Evolutionary conservation across 2,797 vertebrate genomes (phyloP).

Genomic region (Mareca penelope): DNA sequence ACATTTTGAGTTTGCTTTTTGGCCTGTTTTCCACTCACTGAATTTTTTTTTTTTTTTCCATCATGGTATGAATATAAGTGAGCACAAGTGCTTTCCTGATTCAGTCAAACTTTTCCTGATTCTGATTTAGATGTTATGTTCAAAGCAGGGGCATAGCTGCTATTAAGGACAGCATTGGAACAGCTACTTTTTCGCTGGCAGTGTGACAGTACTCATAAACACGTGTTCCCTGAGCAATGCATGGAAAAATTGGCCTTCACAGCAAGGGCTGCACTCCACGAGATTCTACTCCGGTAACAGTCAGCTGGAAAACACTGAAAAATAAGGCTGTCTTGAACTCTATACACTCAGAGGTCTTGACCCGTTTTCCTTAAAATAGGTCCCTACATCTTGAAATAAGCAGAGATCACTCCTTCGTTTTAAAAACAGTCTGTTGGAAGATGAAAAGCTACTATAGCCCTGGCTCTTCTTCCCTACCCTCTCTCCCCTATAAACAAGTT

Average conservation of each 20-base stretch:
- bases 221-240: accelerated
- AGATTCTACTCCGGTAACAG: neutral
- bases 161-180: neutral
- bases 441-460: neutral
- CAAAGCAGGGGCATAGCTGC: neutral
- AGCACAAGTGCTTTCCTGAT: neutral
- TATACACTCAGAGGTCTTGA: neutral
- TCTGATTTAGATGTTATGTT: neutral
- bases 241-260: neutral
- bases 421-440: neutral
- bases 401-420: neutral
- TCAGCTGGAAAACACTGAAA: neutral
- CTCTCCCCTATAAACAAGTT: neutral
- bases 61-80: neutral
- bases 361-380: neutral
- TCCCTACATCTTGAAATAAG: neutral
- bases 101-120: neutral
- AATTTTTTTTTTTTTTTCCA: neutral
- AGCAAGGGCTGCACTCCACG: neutral
- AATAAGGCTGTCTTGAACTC: neutral
- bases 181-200: neutral
- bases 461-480: neutral
- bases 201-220: neutral
- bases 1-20: neutral
- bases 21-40: neutral